phyloP scores from a whole-genome alignment of 2,797 vertebrate genomes.

The Luscinia megarhynchos region DNA sequence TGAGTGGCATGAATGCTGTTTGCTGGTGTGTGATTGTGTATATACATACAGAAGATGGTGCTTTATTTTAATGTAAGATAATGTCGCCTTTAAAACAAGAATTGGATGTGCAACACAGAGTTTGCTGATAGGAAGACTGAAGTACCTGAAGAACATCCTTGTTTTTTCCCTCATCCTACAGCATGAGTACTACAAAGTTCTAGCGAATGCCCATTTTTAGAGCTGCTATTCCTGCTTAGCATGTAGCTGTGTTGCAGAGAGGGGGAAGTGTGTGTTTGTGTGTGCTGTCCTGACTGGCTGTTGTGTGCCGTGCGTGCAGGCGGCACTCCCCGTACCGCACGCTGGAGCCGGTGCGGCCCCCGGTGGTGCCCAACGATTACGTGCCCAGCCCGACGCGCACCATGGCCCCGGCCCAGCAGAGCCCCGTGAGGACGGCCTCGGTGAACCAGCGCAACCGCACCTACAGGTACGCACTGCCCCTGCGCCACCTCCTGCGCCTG shows the following conservation, averaged over 20 bases:
- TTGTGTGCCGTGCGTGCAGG: conserved; percentile 81
- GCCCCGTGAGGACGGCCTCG: conserved; percentile 95
- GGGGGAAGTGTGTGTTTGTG: not conserved
- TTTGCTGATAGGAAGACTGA: not conserved
- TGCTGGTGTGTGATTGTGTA: not conserved
- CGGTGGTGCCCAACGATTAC: conserved; percentile 99
- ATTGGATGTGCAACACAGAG: not conserved
- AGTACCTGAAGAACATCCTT: not conserved
- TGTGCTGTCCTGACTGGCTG: not conserved
- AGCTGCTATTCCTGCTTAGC: not conserved
- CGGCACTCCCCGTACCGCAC: conserved; percentile 99
- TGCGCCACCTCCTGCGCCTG: no score
- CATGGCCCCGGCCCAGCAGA: conserved; percentile 91
- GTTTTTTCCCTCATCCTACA: not conserved
- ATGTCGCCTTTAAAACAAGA: not conserved
- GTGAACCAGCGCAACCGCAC: conserved; percentile 99
- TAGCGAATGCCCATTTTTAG: not conserved
- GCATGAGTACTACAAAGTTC: not conserved
- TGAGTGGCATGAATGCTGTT: not conserved
- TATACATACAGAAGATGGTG: not conserved
- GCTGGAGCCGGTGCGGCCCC: conserved; percentile 97
- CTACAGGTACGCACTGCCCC: conserved; percentile 87
- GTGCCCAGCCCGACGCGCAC: conserved; percentile 98
- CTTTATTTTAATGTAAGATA: not conserved
- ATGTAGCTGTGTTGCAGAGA: not conserved